phyloP scores from a whole-genome alignment of 2,888 invertebrate species.

The Ophion costatus region DNA sequence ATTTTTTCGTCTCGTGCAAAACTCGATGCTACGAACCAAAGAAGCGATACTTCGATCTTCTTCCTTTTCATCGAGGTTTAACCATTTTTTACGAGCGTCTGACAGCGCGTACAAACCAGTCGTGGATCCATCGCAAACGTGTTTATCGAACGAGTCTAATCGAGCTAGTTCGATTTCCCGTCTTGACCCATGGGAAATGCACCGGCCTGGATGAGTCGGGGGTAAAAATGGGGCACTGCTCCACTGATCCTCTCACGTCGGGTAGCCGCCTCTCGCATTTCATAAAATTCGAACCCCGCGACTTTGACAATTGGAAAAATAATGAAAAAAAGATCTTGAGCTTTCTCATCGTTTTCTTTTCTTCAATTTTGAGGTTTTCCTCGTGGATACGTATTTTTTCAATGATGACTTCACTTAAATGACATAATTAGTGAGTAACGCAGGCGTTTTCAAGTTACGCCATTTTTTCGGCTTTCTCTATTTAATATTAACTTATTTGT shows the following conservation, averaged over 20 bases:
- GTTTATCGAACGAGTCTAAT: conserved; percentile 47
- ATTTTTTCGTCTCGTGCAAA: conserved; percentile 29
- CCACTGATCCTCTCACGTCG: conserved; percentile 43
- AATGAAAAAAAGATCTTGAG: conserved; percentile 28
- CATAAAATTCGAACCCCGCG: neutral
- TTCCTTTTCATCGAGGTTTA: conserved; percentile 27
- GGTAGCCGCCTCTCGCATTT: conserved; percentile 9
- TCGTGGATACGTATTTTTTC: too few species aligned
- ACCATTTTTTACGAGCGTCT: conserved; percentile 16
- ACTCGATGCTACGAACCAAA: conserved; percentile 30
- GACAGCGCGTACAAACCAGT: conserved; percentile 51
- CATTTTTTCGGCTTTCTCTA: too few species aligned
- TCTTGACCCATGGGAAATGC: conserved; percentile 8
- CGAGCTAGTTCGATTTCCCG: conserved; percentile 54
- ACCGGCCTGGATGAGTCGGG: neutral
- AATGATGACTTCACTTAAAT: too few species aligned
- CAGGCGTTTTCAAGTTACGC: too few species aligned
- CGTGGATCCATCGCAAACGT: conserved; percentile 33
- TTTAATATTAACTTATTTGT: too few species aligned
- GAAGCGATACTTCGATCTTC: conserved; percentile 21
- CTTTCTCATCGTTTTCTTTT: too few species aligned
- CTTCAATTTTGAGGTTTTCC: too few species aligned
- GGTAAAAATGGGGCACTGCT: conserved; percentile 42
- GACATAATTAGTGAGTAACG: too few species aligned
- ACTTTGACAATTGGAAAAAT: neutral